phyloP scores from a whole-genome alignment of 1,140 invertebrate genomes.

The Trachelipus rathkii region DNA sequence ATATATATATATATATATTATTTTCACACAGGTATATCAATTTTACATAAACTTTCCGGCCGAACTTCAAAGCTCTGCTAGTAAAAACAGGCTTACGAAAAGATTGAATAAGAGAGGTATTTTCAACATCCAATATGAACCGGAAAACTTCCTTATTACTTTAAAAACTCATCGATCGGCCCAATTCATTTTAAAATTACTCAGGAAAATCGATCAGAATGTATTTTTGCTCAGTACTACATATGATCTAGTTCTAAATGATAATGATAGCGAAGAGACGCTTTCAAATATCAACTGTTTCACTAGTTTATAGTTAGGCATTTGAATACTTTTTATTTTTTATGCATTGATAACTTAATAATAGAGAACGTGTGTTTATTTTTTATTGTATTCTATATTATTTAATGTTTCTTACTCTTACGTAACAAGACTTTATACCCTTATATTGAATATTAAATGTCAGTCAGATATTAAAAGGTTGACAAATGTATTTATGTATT shows the following conservation, averaged over 20 bases:
- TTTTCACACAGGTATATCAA: slow-evolving; percentile 29
- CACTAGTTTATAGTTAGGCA: too few species aligned
- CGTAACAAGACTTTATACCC: too few species aligned
- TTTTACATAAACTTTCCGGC: slow-evolving; percentile 35
- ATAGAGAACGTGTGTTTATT: too few species aligned
- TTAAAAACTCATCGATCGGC: slow-evolving; percentile 34
- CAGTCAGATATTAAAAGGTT: too few species aligned
- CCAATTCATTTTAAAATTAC: slow-evolving; percentile 32
- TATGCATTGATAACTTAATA: too few species aligned
- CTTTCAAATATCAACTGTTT: too few species aligned
- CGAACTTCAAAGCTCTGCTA: slow-evolving; percentile 23
- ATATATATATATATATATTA: not conserved
- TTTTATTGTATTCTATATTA: too few species aligned
- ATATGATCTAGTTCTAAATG: not conserved
- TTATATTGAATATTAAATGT: too few species aligned
- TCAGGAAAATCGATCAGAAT: slow-evolving; percentile 31
- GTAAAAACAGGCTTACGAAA: slow-evolving; percentile 34
- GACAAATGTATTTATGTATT: too few species aligned
- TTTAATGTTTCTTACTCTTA: too few species aligned
- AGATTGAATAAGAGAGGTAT: slow-evolving; percentile 32
- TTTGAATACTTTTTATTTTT: too few species aligned
- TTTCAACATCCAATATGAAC: slow-evolving; percentile 33
- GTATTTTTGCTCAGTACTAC: slow-evolving; percentile 20
- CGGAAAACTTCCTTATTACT: slow-evolving; percentile 36
- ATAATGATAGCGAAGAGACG: not conserved